These are phyloP conservation scores for Microctonus brassicae DNA, from an alignment of 2,888 invertebrate genomes.

Conservation along the genomic window DNA sequence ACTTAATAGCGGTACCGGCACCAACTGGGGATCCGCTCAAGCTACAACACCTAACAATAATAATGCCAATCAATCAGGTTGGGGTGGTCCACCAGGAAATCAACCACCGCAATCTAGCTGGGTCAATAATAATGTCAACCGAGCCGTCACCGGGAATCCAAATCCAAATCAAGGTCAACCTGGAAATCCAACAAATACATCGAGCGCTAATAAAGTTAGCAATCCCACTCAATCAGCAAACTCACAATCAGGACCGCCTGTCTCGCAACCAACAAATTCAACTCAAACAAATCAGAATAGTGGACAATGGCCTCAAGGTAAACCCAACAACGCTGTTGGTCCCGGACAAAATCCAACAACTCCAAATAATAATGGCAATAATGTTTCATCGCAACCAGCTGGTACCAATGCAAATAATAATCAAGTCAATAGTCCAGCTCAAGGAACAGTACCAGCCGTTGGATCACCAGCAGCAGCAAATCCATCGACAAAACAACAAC, in stretches of 20 bases:
- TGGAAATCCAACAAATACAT: slow-evolving; percentile 43
- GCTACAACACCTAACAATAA: slow-evolving; percentile 76
- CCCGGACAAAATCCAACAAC: slow-evolving; percentile 59
- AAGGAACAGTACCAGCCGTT: slow-evolving; percentile 54
- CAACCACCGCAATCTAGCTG: slow-evolving; percentile 60
- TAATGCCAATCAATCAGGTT: slow-evolving; percentile 72
- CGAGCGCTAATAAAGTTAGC: slow-evolving; percentile 40
- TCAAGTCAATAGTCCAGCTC: slow-evolving; percentile 54
- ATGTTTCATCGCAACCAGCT: slow-evolving; percentile 57
- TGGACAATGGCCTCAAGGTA: slow-evolving; percentile 65
- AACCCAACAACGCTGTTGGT: slow-evolving; percentile 61
- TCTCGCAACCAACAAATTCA: slow-evolving; percentile 69
- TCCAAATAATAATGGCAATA: slow-evolving; percentile 63
- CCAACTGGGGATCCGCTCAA: slow-evolving; percentile 85
- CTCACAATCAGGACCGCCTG: slow-evolving; percentile 70
- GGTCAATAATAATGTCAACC: slow-evolving; percentile 62
- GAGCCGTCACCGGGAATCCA: slow-evolving; percentile 58
- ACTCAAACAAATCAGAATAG: slow-evolving; percentile 61
- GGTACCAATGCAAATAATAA: slow-evolving; percentile 61
- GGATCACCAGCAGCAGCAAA: slow-evolving; percentile 71
- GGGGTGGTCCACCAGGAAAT: slow-evolving; percentile 69
- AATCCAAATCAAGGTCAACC: slow-evolving; percentile 51
- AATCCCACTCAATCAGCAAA: slow-evolving; percentile 71
- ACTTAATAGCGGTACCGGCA: slow-evolving; percentile 78
- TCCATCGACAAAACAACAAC: slow-evolving; percentile 81